Evolutionary conservation across 1,140 invertebrate species (phyloP).

Genomic region (Melipona quadrifasciata): DNA sequence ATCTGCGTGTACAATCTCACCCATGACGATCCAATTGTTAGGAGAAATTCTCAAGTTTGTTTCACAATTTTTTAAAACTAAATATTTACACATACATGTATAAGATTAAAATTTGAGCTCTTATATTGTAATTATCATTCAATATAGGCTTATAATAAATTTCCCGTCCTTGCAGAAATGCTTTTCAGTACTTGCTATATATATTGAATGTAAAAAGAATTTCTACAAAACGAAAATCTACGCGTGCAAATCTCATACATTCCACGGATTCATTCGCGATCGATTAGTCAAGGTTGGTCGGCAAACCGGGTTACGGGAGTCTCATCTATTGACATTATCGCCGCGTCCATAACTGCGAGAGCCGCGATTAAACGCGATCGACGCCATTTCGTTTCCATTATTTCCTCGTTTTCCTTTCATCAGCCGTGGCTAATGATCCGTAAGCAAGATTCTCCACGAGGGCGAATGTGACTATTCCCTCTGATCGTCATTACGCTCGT

Average conservation of each 20-base stretch:
- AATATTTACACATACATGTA: too few relatives aligned
- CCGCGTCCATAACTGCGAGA: constrained; percentile 42
- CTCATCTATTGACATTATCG: constrained; percentile 43
- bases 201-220: too few relatives aligned
- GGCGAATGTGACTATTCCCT: not conserved
- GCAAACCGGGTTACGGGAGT: constrained; percentile 15
- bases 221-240: not conserved
- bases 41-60: too few relatives aligned
- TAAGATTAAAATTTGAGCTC: too few relatives aligned
- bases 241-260: not conserved
- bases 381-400: constrained; percentile 29
- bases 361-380: constrained; percentile 50
- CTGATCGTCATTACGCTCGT: not conserved
- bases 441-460: constrained; percentile 17
- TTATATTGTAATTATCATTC: too few relatives aligned
- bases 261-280: not conserved
- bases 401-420: constrained; percentile 7
- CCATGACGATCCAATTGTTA: too few relatives aligned
- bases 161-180: too few relatives aligned
- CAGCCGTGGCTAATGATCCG: constrained; percentile 26
- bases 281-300: not conserved
- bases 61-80: too few relatives aligned
- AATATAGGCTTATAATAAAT: too few relatives aligned
- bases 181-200: too few relatives aligned
- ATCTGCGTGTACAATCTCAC: too few relatives aligned